Evolutionary conservation across 1,140 invertebrate species (phyloP).

Genomic region (Orchesella cincta): DNA sequence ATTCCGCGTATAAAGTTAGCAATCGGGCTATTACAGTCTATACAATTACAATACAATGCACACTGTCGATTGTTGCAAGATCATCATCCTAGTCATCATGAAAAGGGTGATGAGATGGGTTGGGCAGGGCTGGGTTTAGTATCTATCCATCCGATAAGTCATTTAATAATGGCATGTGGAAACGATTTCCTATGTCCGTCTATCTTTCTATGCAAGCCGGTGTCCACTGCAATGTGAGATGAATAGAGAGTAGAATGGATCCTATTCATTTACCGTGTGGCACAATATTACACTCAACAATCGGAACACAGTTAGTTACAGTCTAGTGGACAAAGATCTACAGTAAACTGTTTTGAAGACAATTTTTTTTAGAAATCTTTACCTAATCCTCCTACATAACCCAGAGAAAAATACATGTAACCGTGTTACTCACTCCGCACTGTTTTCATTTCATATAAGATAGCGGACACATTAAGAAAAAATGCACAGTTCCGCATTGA

Average conservation of each 20-base stretch:
- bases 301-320: conserved; percentile 14
- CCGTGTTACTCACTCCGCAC: background rate
- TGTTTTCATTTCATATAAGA: background rate
- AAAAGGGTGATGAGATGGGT: background rate
- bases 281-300: background rate
- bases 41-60: background rate
- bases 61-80: conserved; percentile 4
- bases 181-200: background rate
- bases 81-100: background rate
- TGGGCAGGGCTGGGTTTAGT: conserved; percentile 10
- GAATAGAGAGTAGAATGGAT: background rate
- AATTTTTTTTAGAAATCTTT: background rate
- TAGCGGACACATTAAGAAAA: background rate
- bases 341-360: background rate
- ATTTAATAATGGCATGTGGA: conserved; percentile 10
- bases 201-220: background rate
- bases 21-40: too few relatives aligned
- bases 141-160: background rate
- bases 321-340: background rate
- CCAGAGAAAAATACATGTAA: background rate
- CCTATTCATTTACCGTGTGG: background rate
- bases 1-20: too few relatives aligned
- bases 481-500: conserved; percentile 12
- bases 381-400: background rate
- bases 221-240: background rate